These are phyloP conservation scores for Apostichopus californicus DNA, from an alignment of 35 echinoderm and acorn worm species.

Conservation along the genomic window DNA sequence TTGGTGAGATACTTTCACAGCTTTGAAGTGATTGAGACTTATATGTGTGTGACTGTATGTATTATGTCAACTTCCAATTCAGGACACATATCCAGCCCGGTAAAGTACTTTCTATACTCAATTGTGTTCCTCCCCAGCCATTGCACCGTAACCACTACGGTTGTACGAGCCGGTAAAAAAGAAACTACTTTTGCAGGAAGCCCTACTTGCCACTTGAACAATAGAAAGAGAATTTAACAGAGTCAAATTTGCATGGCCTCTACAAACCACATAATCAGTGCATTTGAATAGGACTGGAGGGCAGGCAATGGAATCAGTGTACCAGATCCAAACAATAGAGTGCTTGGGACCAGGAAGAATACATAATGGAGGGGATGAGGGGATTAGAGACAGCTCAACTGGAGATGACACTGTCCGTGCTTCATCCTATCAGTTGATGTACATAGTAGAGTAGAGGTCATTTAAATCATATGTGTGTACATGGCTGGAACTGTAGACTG, in stretches of 20 bases:
- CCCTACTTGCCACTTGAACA: not conserved
- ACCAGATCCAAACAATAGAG: constrained; percentile 26
- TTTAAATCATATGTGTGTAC: too few species aligned
- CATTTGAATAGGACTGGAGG: not conserved
- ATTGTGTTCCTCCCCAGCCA: too few species aligned
- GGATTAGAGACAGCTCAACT: not conserved
- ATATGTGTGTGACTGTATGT: too few species aligned
- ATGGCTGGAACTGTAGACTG: too few species aligned
- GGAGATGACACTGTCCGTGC: not conserved
- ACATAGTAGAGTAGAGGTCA: not conserved
- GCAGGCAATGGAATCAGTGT: constrained; percentile 24
- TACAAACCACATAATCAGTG: constrained; percentile 6
- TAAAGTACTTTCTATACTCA: too few species aligned
- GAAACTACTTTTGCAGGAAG: constrained; percentile 19
- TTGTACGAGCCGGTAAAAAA: not conserved
- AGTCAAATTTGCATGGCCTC: constrained; percentile 43
- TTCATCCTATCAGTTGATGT: not conserved
- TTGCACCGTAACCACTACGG: too few species aligned
- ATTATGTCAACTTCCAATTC: too few species aligned
- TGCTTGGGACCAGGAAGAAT: constrained; percentile 25
- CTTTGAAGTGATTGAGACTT: too few species aligned
- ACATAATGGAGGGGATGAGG: constrained; percentile 22
- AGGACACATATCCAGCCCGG: too few species aligned
- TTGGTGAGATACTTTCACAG: too few species aligned
- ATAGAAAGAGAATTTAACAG: constrained; percentile 22